Base-by-base conservation (phyloP, 1,140 invertebrate genomes). In the Listronotus oregonensis region DNA sequence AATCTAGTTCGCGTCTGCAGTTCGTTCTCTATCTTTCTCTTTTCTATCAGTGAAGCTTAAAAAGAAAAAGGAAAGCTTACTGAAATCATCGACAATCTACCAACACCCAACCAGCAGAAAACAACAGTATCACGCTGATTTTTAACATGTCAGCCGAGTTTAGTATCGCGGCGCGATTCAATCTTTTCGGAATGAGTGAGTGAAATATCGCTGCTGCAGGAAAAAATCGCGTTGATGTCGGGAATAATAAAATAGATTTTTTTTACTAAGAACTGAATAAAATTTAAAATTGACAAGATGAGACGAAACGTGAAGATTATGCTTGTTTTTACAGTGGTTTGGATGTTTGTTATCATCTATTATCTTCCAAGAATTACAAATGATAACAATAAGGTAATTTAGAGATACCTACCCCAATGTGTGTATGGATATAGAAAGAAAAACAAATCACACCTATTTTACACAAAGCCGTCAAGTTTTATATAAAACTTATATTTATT, bases 341-440 rank as follows among this genome's bases (percentile, higher is more conserved):
- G 81, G 81, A 82, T 82, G 79, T 82, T 82, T 73, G 80, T 80
- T 64, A 79, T 82, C 59, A 74, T 82, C 68, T 82, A 82, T 68
- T 82, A 82, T 70, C 72, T 82, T 34, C 64, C 64, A 14, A 47
- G 55, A 15, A 56, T 60, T n/a, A 32, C 64, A 6, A 52, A 66
- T 27, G 52, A 59, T 59, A 49, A 47, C 21, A 59, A 52, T 39
- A 66, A 66, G 64, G 64, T 66, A 66, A 43, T 37, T 37, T 37
- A 10, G 8, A 37, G 11, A 10, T 8, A 37, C 34, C 8, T 37
- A 9, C 34, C 34, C 11, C 3, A 10, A 7, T 37, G 5, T 37
- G 8, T 37, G 1, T 37, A 37, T 37, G 8, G 34, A 10, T 37
- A 37, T 5, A 27, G 2, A 27, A 27, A 1, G 21, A 1, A 27